These are phyloP conservation scores for Phylloscopus trochiloides DNA, from an alignment of 2,113 vertebrate genomes.

Conservation along the genomic window DNA sequence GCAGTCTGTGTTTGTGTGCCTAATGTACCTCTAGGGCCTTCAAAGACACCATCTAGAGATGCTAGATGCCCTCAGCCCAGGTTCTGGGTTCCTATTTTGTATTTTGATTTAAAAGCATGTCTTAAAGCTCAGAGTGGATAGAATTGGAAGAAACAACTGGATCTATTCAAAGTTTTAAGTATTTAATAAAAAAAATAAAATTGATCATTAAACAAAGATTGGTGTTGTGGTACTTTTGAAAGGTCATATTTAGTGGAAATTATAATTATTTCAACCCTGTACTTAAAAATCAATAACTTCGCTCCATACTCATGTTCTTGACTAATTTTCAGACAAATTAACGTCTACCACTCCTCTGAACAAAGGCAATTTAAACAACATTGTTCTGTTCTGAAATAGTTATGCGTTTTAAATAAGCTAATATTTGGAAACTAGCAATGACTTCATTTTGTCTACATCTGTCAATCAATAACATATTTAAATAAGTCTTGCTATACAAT, in stretches of 20 bases:
- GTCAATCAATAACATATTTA: not conserved
- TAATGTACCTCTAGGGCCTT: not conserved
- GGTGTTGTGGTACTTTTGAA: not conserved
- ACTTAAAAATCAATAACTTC: not conserved
- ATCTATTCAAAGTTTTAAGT: not conserved
- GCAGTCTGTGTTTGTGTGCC: not conserved
- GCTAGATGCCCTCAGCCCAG: not conserved
- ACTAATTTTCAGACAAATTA: not conserved
- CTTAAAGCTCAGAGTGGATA: not conserved
- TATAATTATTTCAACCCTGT: not conserved
- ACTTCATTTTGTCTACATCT: not conserved
- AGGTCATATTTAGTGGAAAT: not conserved
- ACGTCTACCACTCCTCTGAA: not conserved
- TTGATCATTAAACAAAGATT: not conserved
- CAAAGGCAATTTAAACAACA: not conserved
- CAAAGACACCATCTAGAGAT: not conserved
- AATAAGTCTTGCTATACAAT: not conserved
- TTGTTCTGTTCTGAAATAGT: not conserved
- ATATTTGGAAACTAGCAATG: not conserved
- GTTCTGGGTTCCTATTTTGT: not conserved
- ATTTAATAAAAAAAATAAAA: not conserved
- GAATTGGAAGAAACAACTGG: not conserved
- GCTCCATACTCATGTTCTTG: not conserved
- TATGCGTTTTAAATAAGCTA: not conserved
- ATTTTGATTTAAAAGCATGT: not conserved